Evolutionary conservation across 2,888 invertebrate species (phyloP), one percentile per base, ranked within the genome.

Genomic region (Phaedon cochleariae): DNA sequence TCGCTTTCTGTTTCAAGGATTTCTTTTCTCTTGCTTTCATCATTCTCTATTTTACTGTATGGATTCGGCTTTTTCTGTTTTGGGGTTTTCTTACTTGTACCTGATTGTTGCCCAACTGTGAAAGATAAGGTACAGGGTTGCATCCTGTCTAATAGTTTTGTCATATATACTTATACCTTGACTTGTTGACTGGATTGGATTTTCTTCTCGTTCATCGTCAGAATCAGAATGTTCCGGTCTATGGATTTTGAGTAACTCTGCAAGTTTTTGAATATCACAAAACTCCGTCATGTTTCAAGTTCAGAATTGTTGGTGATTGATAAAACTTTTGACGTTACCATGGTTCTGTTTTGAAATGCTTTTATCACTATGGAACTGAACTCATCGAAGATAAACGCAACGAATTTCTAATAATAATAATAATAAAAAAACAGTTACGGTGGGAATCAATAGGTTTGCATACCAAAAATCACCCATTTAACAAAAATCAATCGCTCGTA

Each of bases 1-100:
- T 70, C 67, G 1, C 31, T 45, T 17, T 88, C 85, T 71, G 86
- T 85, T 69, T 87, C 86, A 59, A 85, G 82, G 46, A 84, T 83
- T 71, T 87, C 85, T 55, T 53, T 64, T 9, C 76, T 77, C 65
- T 60, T 68, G 59, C 48, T 85, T 29, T 58, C 37, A 17, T 62
- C 61, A 17, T 34, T 57, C 41, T 73, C 71, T 17, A 76, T 34
- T 70, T 76, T 75, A 29, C 57, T 84, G 85, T 75, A 81, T 76
- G 76, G 74, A 82, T 79, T 74, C 81, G 77, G 34, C 82, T 73
- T 77, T 68, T 63, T 72, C 62, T 49, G 2, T 15, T 79, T 74
- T 81, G 77, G 41, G 81, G 72, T 77, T 68, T 62, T 72, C 64
- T 49, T 34, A 46, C 18, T 18, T 9, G 22, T 52, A 7, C 29